Conservation (phyloP, 2,888 invertebrate species). For the Pogonocherus hispidulus region DNA sequence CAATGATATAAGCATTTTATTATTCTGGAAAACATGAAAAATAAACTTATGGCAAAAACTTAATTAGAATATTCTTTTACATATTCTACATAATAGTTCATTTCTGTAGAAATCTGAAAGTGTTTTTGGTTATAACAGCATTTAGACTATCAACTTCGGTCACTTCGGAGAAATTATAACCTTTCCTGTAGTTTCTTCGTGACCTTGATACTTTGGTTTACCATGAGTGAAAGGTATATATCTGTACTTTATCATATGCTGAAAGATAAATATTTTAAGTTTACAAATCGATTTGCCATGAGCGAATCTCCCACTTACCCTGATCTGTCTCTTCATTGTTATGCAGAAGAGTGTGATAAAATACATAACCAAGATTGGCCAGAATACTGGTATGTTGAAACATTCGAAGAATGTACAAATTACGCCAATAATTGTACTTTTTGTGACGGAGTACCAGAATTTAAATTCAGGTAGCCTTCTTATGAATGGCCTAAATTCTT, state of each 20-base stretch:
- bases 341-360: constrained; percentile 98
- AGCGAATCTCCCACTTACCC: constrained; percentile 74
- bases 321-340: constrained; percentile 99
- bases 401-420: constrained; percentile 96
- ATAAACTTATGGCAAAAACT: neutral
- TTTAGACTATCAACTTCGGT: constrained; percentile 41
- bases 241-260: constrained; percentile 99
- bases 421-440: constrained; percentile 91
- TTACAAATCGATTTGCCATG: neutral
- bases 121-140: constrained; percentile 21
- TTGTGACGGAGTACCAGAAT: constrained; percentile 98
- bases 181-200: constrained; percentile 66
- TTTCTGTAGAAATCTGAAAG: constrained; percentile 16
- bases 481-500: constrained; percentile 99
- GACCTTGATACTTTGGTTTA: constrained; percentile 93
- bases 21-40: too few relatives aligned
- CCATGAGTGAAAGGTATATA: constrained; percentile 99
- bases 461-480: constrained; percentile 98
- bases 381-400: constrained; percentile 99
- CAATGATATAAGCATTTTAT: neutral
- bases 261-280: constrained; percentile 68
- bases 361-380: constrained; percentile 99
- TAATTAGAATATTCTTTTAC: constrained; percentile 4
- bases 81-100: constrained; percentile 14
- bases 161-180: constrained; percentile 58